Base-by-base conservation (phyloP, 2,797 vertebrate species). In the Microhierax caerulescens region DNA sequence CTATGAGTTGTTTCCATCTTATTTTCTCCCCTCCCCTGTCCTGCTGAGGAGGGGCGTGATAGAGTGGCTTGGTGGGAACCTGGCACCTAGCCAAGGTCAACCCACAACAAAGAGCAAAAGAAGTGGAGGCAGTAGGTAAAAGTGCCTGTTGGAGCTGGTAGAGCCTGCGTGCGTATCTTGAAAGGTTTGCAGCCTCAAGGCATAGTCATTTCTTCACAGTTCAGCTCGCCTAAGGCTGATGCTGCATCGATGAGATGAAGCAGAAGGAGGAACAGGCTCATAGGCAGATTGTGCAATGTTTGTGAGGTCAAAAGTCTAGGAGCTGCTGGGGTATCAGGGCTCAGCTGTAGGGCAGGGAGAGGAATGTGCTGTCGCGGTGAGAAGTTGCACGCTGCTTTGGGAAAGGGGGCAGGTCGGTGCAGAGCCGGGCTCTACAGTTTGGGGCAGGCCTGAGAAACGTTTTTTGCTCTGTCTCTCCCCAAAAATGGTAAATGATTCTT, bases 281-380 rank as follows among this genome's bases (percentile, higher is more conserved):
- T 19, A 53, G 75, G 64, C 68, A 87, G 84, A 34, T 91, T 96
- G 80, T 77, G 91, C 84, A 96, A 87, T 6, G 41, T 43, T 72
- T 22, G 18, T 43, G 73, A 88, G 95, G 94, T 97, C 75, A 96
- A 90, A 97, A 92, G 93, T 90, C 77, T 93, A 92, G 14, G 9
- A 90, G 41, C 37, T 65, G 72, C 37, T 70, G 78, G 48, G 51
- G 72, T 72, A 34, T 47, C 9, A 18, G 70, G 68, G 75, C 64
- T 70, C 22, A 85, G 88, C 86, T 85, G 56, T 34, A 37, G 75
- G 93, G 92, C 72, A 94, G 84, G 85, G 84, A 85, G 61, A 88
- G 76, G 95, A 97, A 97, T 97, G 94, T 61, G 91, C 83, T 92
- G 54, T 17, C 6, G 43, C 50, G 59, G 9, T 51, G 78, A 83